phyloP scores from a whole-genome alignment of 2,113 vertebrate genomes.

The Odontophorus gujanensis region DNA sequence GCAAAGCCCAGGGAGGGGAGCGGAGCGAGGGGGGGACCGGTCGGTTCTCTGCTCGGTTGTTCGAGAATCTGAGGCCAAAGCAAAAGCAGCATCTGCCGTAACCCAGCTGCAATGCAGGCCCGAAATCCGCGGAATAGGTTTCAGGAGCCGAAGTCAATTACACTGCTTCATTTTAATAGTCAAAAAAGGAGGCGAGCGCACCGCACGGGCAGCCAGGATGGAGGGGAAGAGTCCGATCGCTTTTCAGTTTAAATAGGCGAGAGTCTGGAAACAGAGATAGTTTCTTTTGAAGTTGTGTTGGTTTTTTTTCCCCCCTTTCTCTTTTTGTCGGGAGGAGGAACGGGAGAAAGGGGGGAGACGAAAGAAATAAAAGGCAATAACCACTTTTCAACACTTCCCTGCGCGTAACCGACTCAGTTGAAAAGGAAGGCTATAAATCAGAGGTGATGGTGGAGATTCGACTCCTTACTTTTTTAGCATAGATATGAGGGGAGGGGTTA shows the following conservation, averaged over 20 bases:
- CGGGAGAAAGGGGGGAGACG: background rate
- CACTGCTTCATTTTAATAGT: background rate
- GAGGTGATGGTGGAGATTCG: background rate
- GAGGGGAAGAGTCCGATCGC: background rate
- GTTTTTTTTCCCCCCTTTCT: background rate
- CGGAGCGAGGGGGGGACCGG: background rate
- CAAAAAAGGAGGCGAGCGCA: background rate
- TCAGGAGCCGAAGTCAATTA: background rate
- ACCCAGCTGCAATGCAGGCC: background rate
- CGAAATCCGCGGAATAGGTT: background rate
- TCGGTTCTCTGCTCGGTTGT: background rate
- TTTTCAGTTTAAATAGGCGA: background rate
- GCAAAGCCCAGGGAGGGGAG: background rate
- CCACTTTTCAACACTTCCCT: conserved; percentile 25
- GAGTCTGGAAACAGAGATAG: background rate
- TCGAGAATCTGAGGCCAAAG: background rate
- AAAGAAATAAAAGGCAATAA: conserved; percentile 32
- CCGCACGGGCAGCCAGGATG: background rate
- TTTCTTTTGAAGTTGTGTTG: conserved; percentile 20
- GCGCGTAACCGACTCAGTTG: background rate
- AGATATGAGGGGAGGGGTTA: conserved; percentile 22
- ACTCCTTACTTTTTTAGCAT: background rate
- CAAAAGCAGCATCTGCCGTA: background rate
- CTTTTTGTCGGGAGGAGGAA: background rate
- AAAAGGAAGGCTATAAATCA: conserved; percentile 44